Evolutionary conservation across 2,797 vertebrate genomes (phyloP), one percentile per base, ranked within the genome.

Genomic region (Syngnathus rostellatus): DNA sequence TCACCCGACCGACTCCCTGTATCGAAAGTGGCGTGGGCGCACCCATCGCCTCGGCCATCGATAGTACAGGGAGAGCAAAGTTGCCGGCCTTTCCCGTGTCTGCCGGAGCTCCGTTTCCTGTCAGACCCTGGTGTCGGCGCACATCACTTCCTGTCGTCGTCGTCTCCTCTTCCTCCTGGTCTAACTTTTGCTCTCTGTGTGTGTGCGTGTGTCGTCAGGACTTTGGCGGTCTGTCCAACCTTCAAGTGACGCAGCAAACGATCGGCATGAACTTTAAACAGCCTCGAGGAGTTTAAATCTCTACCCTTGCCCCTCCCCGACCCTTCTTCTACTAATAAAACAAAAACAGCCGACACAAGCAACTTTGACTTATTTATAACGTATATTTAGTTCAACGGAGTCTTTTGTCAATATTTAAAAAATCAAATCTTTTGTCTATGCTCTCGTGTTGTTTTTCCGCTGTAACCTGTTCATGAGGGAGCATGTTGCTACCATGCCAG

Each of bases 181-280:
- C 53, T 37, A 45, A 66, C 39, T 2, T 4, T 10, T 54, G 3
- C 31, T 19, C 14, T 61, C 12, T 62, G 21, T 59, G 3, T 19
- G 31, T 23, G 23, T 23, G n/a, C n/a, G 23, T 23, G 23, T 8
- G 12, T 12, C 85, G 77, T 2, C 85, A 98, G 97, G 97, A 99
- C 85, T 98, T 98, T 0, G 94, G 94, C 86, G 92, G 90, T 73
- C 87, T 99, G 76, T 94, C 97, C 85, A 98, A 94, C 86, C 92
- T 99, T 83, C 95, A 98, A 88, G 97, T 98, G 72, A 98, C 95
- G 0, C 96, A 98, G 89, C 95, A 95, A 37, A 93, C 92, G 8
- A 90, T 97, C 64, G 96, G 96, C 69, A 98, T 99, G 97, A 97
- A 97, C 90, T 99, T 99, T 90, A 97, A 95, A 86, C 94, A 94